Evolutionary conservation across 2,888 invertebrate genomes (phyloP), one percentile per base, ranked within the genome.

Genomic region (Drosophila emarginata): DNA sequence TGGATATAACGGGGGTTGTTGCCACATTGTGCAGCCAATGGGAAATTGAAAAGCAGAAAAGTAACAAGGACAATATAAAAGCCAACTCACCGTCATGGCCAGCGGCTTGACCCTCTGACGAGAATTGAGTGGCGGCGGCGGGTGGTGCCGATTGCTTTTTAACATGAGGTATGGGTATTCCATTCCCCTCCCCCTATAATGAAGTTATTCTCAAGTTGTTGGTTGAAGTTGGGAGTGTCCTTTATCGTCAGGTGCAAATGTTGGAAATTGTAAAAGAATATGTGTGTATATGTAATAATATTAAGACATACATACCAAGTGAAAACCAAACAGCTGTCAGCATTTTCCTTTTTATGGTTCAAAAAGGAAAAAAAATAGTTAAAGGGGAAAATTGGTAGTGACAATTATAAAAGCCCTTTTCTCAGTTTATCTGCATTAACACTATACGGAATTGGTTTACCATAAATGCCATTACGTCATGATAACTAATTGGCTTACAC

Each of bases 211-310:
- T 79, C 80, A 80, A 82, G 67, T 72, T 77, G 79, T 76, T 61
- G 70, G 60, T 36, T n/a, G 28, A 6, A 9, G 11, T 28, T 32
- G 12, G 40, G 45, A 23, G 12, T 21, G 39, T 11, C 40, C 59
- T 56, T 67, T 57, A 67, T 76, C 79, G 82, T 85, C 85, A 82
- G 86, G 85, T 82, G 86, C 74, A 74, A 86, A 68, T 76, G 72
- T 73, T 76, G 79, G 74, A 72, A 63, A 74, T 67, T 72, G 64
- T 58, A 67, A 62, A 39, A 54, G 32, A 72, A 50, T 9, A 61
- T 52, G 36, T 37, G 4, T 37, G n/a, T 37, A 4, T n/a, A 4
- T 37, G n/a, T 45, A 45, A 45, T 45, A 45, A 45, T 21, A 45
- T 18, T 45, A 18, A 45, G 39, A 39, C 14, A 14, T 4, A 14